Evolutionary conservation across 2,888 invertebrate species (phyloP).

Genomic region (Xestia xanthographa): DNA sequence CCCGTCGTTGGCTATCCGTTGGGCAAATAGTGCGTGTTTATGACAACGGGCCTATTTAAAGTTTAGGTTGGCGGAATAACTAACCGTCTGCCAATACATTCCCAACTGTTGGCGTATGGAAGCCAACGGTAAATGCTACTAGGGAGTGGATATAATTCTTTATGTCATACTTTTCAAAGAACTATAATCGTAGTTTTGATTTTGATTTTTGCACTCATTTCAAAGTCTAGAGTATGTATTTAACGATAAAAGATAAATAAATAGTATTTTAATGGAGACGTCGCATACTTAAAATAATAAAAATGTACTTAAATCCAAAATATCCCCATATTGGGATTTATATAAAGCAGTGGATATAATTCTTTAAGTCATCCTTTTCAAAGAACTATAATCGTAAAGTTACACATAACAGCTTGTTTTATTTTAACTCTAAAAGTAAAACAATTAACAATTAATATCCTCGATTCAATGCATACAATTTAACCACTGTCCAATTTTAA

Average conservation of each 20-base stretch:
- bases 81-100: no score
- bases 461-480: slow-evolving; percentile 39
- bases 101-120: no score
- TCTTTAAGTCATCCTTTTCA: not conserved
- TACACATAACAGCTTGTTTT: slow-evolving; percentile 11
- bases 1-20: no score
- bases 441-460: slow-evolving; percentile 29
- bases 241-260: not conserved
- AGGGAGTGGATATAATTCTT: not conserved
- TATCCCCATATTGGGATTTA: not conserved
- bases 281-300: no score
- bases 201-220: no score
- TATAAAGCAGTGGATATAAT: not conserved
- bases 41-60: no score
- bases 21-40: no score
- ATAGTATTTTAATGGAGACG: not conserved
- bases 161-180: slow-evolving; percentile 3
- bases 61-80: no score
- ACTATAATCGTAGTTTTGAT: slow-evolving; percentile 6
- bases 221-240: not conserved
- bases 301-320: no score
- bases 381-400: slow-evolving; percentile 15
- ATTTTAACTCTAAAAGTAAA: slow-evolving; percentile 31
- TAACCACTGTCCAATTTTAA: slow-evolving; percentile 7
- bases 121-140: no score